Evolutionary conservation across 1,140 invertebrate species (phyloP), one percentile per base, ranked within the genome.

Genomic region (Lepidurus apus): DNA sequence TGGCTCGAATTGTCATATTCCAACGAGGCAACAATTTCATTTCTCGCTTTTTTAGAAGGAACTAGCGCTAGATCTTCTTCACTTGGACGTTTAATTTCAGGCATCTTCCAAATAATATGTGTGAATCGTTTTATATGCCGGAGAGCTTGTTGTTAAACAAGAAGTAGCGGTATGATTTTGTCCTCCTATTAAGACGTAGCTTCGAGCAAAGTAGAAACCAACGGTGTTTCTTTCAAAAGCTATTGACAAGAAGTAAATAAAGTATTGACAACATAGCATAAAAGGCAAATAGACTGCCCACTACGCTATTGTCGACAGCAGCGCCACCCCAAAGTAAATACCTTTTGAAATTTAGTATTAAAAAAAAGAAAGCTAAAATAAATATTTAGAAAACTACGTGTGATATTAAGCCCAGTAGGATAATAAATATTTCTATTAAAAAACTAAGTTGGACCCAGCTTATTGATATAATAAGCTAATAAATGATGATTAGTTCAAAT

Each of bases 11-110:
- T 65, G 17, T 65, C 53, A 8, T 65, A 65, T 1, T 88, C 89
- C 8, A 88, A 87, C 34, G 89, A 87, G 24, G 87, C 86, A 73
- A 93, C 88, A 11, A 86, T 21, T 85, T 93, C 92, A 89, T 89
- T 91, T 83, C 90, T 88, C 0, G 89, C 88, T 82, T 89, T 90
- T 84, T 93, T 93, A 0, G 89, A 86, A 13, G 90, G 89, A 4
- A 93, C 91, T 11, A 94, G 80, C 9, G 91, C 88, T 73, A 89
- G 86, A 78, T 93, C 92, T 45, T 92, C 90, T 0, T 88, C 90
- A 85, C 91, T 91, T 81, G 53, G 53, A 65, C 53, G 53, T 21
- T 65, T 65, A 21, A 65, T 65, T 65, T 65, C 53, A 17, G 53
- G 53, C 53, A 65, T 65, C 3, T 65, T 65, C 13, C 53, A 17